Percentiles rank a stretch among this genome's conserved stretches.
These are phyloP conservation scores for Drosophila gaucha DNA, from an alignment of 2,888 invertebrate genomes.

Conservation along the genomic window DNA sequence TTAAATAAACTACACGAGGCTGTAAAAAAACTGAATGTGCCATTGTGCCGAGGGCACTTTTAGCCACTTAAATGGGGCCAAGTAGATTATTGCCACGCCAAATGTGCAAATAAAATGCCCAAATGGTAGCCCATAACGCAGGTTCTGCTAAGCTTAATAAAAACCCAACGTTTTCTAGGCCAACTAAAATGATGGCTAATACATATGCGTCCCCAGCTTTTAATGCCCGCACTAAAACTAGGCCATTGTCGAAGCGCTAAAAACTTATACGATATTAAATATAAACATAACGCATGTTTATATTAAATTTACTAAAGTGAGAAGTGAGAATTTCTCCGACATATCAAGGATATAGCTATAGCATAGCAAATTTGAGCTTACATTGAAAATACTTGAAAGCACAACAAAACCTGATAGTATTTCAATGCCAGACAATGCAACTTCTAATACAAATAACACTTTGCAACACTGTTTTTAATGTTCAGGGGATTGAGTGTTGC, in stretches of 20 bases:
- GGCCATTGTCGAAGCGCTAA: conserved; percentile 18
- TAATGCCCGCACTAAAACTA: conserved; percentile 42
- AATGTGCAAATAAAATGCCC: conserved; percentile 69
- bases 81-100: conserved; percentile 68
- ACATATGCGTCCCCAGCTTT: conserved; percentile 24
- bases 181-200: conserved; percentile 31
- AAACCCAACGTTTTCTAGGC: conserved; percentile 30
- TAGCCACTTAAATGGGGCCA: conserved; percentile 67
- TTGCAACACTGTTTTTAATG: neutral
- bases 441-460: neutral
- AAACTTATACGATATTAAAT: conserved; percentile 26
- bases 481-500: conserved; percentile 12
- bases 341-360: no score
- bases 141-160: conserved; percentile 39
- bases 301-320: neutral
- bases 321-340: no score
- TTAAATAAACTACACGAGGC: conserved; percentile 72
- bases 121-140: conserved; percentile 54
- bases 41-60: conserved; percentile 61
- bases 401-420: no score
- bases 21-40: conserved; percentile 57
- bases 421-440: neutral
- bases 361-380: no score
- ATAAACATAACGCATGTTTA: conserved; percentile 15
- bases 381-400: no score